phyloP scores from a whole-genome alignment of 2,888 invertebrate species.

The Plebejus melissa region DNA sequence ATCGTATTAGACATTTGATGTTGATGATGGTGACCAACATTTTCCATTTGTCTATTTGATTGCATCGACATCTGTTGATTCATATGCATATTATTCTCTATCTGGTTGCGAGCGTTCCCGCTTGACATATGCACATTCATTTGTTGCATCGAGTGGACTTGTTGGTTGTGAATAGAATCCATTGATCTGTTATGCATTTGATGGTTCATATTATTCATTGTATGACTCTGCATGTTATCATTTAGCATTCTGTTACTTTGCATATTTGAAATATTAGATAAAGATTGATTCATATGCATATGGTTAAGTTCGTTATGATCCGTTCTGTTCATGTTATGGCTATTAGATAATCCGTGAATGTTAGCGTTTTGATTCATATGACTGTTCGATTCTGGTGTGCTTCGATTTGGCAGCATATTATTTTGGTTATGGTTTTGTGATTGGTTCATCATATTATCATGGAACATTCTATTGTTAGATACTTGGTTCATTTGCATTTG shows the following conservation, averaged over 20 bases:
- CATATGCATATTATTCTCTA: conserved; percentile 66
- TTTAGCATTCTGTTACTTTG: conserved; percentile 71
- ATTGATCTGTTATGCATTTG: conserved; percentile 67
- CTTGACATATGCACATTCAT: conserved; percentile 62
- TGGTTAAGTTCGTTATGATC: conserved; percentile 65
- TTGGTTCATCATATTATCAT: conserved; percentile 58
- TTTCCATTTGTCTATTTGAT: conserved; percentile 67
- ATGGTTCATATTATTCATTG: conserved; percentile 61
- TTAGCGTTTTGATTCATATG: conserved; percentile 66
- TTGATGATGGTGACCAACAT: conserved; percentile 63
- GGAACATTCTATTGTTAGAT: conserved; percentile 55
- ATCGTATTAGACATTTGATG: conserved; percentile 71
- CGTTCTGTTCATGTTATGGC: conserved; percentile 58
- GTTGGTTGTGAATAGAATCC: conserved; percentile 65
- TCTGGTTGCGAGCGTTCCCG: conserved; percentile 54
- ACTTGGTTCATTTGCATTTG: conserved; percentile 64
- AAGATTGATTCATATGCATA: conserved; percentile 68
- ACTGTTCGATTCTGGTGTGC: conserved; percentile 58
- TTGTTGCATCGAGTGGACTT: conserved; percentile 68
- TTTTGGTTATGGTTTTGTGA: conserved; percentile 60
- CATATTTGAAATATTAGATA: conserved; percentile 61
- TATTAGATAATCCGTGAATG: conserved; percentile 60
- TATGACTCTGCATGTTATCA: conserved; percentile 67
- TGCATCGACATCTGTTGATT: conserved; percentile 67
- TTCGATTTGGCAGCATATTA: conserved; percentile 60